These are phyloP conservation scores for Microtus oregoni DNA, from an alignment of 2,113 vertebrate genomes.

Conservation along the genomic window DNA sequence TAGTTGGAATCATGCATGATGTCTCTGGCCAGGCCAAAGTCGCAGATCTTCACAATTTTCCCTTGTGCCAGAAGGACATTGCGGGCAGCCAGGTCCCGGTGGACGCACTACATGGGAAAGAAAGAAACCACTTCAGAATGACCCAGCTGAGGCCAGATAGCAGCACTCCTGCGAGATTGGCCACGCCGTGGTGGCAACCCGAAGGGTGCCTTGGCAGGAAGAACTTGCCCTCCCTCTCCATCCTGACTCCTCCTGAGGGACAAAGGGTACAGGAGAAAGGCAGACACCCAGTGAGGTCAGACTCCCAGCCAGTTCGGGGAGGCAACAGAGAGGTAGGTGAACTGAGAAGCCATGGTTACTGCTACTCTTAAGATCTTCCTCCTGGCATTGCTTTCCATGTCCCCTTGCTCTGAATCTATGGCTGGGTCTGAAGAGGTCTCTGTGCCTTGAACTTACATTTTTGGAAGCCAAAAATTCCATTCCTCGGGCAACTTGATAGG, in stretches of 20 bases:
- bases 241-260: background rate
- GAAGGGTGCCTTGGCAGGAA: no score
- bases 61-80: conserved; percentile 99
- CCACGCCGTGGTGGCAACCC: rapidly evolving
- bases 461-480: conserved; percentile 99
- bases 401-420: background rate
- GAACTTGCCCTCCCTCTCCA: background rate
- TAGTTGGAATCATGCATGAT: conserved; percentile 99
- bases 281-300: background rate
- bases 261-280: background rate
- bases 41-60: conserved; percentile 99
- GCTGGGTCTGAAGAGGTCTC: background rate
- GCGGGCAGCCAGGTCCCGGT: conserved; percentile 97
- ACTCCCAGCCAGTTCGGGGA: background rate
- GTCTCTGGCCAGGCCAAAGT: conserved; percentile 98
- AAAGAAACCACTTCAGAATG: background rate
- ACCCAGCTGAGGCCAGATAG: rapidly evolving
- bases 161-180: background rate
- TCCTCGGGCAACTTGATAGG: conserved; percentile 97
- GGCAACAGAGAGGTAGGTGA: background rate
- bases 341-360: rapidly evolving
- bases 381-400: background rate
- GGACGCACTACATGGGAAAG: conserved; percentile 91
- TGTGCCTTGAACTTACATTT: conserved; percentile 90
- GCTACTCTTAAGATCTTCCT: background rate